A percentile compares a stretch with the other conserved stretches of the same genome.
Evolutionary conservation across 1,140 invertebrate genomes (phyloP).

Genomic region (Drosophila setifemur): DNA sequence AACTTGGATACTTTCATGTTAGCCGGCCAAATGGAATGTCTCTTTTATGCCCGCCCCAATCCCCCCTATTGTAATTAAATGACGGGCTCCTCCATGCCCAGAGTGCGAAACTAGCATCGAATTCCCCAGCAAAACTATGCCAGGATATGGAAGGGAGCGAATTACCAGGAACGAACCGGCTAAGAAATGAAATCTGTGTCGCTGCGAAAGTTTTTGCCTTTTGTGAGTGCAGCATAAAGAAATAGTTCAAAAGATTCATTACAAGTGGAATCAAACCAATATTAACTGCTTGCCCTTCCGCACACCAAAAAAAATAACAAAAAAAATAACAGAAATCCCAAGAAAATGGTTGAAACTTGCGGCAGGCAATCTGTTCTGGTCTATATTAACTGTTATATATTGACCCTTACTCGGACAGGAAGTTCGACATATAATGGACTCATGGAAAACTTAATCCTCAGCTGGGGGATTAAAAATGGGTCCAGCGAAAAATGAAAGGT

Average conservation of each 20-base stretch:
- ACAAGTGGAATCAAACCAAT: slow-evolving; percentile 45
- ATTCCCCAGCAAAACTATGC: slow-evolving; percentile 33
- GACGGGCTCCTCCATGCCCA: slow-evolving; percentile 39
- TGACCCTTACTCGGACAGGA: not conserved
- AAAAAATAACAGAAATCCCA: not conserved
- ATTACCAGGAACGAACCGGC: slow-evolving; percentile 7
- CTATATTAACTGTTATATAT: slow-evolving; percentile 27
- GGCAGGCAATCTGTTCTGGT: slow-evolving; percentile 25
- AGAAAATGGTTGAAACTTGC: slow-evolving; percentile 8
- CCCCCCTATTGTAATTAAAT: slow-evolving; percentile 51
- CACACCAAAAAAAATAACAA: not conserved
- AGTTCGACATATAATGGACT: not conserved
- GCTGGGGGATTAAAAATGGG: not conserved
- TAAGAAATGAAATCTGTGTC: slow-evolving; percentile 45
- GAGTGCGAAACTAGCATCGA: slow-evolving; percentile 34
- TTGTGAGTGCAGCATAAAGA: slow-evolving; percentile 34
- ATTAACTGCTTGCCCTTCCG: slow-evolving; percentile 15
- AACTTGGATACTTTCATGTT: slow-evolving; percentile 61
- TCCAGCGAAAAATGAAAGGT: too few relatives aligned
- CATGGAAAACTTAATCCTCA: not conserved
- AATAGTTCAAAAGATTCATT: slow-evolving; percentile 47
- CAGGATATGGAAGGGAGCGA: slow-evolving; percentile 19
- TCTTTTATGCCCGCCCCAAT: slow-evolving; percentile 36
- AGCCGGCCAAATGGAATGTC: slow-evolving; percentile 45
- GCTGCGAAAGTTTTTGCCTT: slow-evolving; percentile 37